Conservation (phyloP, 2,797 vertebrate genomes). For the Prunella strophiata region DNA sequence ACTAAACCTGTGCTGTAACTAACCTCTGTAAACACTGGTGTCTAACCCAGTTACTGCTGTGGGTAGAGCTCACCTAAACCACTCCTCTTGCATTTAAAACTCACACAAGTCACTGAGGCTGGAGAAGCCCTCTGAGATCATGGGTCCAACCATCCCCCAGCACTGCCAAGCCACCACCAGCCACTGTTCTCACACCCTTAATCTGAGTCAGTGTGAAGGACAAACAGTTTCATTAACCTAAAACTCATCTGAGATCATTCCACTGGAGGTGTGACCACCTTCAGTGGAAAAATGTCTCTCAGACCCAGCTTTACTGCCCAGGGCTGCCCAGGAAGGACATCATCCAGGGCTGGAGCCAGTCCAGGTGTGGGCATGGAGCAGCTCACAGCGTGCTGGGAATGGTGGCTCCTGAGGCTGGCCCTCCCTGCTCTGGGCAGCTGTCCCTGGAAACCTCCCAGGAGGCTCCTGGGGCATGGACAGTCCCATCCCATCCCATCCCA, state of each 20-base stretch:
- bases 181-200: background rate
- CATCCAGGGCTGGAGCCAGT: background rate
- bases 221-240: background rate
- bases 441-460: background rate
- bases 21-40: background rate
- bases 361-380: background rate
- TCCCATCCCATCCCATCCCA: no score
- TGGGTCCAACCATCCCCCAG: background rate
- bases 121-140: background rate
- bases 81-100: background rate
- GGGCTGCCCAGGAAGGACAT: rapidly evolving
- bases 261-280: background rate
- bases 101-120: background rate
- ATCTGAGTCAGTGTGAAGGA: background rate
- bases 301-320: background rate
- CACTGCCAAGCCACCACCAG: background rate
- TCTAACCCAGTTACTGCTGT: background rate
- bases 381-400: rapidly evolving
- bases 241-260: background rate
- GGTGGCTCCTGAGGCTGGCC: background rate
- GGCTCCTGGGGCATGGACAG: background rate
- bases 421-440: background rate
- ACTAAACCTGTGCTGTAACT: background rate
- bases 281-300: background rate
- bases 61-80: background rate